Evolutionary conservation across 1,140 invertebrate species (phyloP), one percentile per base, ranked within the genome.

Genomic region (Pogonomyrmex barbatus): DNA sequence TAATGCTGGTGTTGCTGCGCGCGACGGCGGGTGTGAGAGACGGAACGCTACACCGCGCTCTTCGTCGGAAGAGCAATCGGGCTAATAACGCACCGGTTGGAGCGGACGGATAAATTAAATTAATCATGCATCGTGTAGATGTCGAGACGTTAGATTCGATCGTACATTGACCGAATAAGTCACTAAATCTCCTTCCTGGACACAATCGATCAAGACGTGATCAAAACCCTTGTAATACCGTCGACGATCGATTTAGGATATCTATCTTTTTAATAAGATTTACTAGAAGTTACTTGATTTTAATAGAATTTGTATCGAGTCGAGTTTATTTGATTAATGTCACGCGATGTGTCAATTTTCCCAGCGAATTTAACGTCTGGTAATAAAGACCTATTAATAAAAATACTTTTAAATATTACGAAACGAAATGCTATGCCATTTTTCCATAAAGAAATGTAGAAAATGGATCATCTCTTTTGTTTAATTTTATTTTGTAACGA

Each of bases 81-180:
- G 89, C 82, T 90, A 83, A 56, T 78, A 76, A 68, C 77, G 81
- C 58, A 68, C 54, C 77, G 75, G 78, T 89, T 70, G 86, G 60
- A 87, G 88, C 50, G 70, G 56, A 82, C 63, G 77, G 82, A 82
- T 88, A 88, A 90, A 90, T 90, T 89, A 88, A 90, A 90, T 90
- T 90, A 90, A 90, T 90, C 62, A 75, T 88, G 86, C 76, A 88
- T 89, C 85, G 45, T 68, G 65, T 12, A 62, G 63, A 14, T 63
- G 71, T 65, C 58, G 75, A 42, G 30, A 47, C 54, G 58, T 70
- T 39, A 33, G 30, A 12, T 82, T 12, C 47, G 77, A 68, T 77
- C 75, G 36, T 70, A 33, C 33, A 67, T 89, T 52, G 45, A 68
- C 60, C 62, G 84, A 45, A 83, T 60, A 75, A 83, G n/a, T 8